A percentile compares a stretch with the other conserved stretches of the same genome.
These are phyloP conservation scores for Myiopsitta monachus DNA, from an alignment of 2,113 vertebrate species.

Conservation along the genomic window DNA sequence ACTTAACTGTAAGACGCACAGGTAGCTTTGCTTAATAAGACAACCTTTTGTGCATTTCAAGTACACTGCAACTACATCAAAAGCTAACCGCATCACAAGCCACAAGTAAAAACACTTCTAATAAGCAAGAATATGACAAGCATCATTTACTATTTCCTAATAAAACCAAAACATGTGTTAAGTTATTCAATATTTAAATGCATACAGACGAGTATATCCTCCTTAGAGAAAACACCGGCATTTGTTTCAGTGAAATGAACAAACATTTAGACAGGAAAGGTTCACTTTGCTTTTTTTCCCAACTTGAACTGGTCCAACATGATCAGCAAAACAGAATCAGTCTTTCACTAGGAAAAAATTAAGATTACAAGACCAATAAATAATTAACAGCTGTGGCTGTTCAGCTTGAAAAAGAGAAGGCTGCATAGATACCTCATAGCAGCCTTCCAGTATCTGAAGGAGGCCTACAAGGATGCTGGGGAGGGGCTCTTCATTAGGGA, in stretches of 20 bases:
- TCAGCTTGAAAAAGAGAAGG: neutral
- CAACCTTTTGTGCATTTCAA: slow-evolving; percentile 11
- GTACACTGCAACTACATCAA: neutral
- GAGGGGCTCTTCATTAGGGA: neutral
- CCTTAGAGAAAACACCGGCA: neutral
- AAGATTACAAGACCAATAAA: neutral
- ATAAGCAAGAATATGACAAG: neutral
- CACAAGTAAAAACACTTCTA: neutral
- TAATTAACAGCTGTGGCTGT: neutral
- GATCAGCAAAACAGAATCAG: neutral
- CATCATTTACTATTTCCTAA: neutral
- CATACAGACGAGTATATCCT: neutral
- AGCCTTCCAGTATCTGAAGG: neutral
- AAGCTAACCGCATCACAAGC: neutral
- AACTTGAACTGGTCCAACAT: neutral
- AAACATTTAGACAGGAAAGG: slow-evolving; percentile 16
- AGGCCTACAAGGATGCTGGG: neutral
- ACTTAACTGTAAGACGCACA: neutral
- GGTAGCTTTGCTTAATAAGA: neutral
- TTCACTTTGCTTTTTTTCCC: neutral
- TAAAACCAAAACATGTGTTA: neutral
- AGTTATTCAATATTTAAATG: slow-evolving; percentile 14
- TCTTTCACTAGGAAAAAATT: neutral
- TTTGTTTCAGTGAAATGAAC: slow-evolving; percentile 23
- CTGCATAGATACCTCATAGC: neutral